These are phyloP conservation scores for Rhipidura dahli DNA, from an alignment of 2,113 vertebrate species.

Conservation along the genomic window DNA sequence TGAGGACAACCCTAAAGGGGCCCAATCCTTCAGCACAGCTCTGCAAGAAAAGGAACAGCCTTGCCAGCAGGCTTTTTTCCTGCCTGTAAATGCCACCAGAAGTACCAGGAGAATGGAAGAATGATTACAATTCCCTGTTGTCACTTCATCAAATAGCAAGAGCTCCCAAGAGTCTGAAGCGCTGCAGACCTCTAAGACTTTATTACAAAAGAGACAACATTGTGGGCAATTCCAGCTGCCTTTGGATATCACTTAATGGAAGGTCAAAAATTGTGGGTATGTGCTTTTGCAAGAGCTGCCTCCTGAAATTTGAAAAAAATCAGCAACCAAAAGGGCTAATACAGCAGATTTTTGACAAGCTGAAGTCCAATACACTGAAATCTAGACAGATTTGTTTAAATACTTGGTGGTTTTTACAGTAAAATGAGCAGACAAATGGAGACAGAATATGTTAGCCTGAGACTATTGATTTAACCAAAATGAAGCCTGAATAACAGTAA, in stretches of 20 bases:
- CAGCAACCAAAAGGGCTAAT: neutral
- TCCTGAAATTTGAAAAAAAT: neutral
- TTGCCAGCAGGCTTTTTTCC: neutral
- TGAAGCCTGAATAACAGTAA: neutral
- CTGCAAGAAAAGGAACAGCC: neutral
- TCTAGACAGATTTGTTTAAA: slow-evolving; percentile 1
- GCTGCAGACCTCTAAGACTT: neutral
- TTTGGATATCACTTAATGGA: neutral
- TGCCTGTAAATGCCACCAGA: neutral
- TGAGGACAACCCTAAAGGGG: neutral
- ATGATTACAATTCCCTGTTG: neutral
- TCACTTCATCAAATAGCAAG: neutral
- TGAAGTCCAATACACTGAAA: neutral
- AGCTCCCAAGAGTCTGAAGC: neutral
- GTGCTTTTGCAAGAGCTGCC: neutral
- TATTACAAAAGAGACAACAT: neutral
- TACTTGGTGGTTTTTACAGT: neutral
- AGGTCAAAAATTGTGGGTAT: neutral
- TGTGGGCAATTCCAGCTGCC: neutral
- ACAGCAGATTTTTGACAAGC: neutral
- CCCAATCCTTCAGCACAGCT: neutral
- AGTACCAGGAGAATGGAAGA: neutral
- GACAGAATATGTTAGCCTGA: neutral
- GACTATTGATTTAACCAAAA: neutral
- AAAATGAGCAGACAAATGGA: neutral